Evolutionary conservation across 2,888 invertebrate genomes (phyloP), one percentile per base, ranked within the genome.

Genomic region (Sesamia inferens): DNA sequence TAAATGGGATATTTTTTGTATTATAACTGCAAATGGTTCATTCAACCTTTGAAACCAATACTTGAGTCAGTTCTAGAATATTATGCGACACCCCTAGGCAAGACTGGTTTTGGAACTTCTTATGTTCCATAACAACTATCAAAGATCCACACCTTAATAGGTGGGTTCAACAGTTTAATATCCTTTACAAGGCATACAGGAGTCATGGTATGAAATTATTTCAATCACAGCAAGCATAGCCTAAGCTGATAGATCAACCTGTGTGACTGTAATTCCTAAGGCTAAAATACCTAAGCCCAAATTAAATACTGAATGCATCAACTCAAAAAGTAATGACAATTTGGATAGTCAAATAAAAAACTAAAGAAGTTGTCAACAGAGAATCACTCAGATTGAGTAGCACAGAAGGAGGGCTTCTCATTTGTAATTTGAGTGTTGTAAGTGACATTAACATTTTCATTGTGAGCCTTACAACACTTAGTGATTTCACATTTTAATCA

Each of bases 391-490:
- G 1, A 58, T 48, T 42, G 11, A 58, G 14, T 2, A 58, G n/a
- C 7, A 11, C 14, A 14, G 22, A 11, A n/a, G 51, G 13, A 31
- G 1, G 1, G 16, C 55, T 44, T 58, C n/a, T 7, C 22, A 31
- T 22, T 47, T 31, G 11, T 19, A 0, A 44, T 74, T 51, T 22
- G n/a, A 2, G 14, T 54, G 22, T 4, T 48, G 16, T 48, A 59
- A 31, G 19, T 74, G 44, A 76, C 13, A 39, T 74, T 74, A 16
- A 24, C 2, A 65, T 48, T 42, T 19, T 6, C 1, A 55, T 8
- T 31, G 6, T 4, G 39, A n/a, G 16, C n/a, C 24, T 66, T 64
- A 6, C 19, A 31, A 47, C 16, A 57, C 13, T n/a, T 39, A 11
- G 16, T 24, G 2, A 57, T 65, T 65, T 48, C 6, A 57, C 24